These are phyloP conservation scores for Cantharis rufa DNA, from an alignment of 2,888 invertebrate species.

Conservation along the genomic window DNA sequence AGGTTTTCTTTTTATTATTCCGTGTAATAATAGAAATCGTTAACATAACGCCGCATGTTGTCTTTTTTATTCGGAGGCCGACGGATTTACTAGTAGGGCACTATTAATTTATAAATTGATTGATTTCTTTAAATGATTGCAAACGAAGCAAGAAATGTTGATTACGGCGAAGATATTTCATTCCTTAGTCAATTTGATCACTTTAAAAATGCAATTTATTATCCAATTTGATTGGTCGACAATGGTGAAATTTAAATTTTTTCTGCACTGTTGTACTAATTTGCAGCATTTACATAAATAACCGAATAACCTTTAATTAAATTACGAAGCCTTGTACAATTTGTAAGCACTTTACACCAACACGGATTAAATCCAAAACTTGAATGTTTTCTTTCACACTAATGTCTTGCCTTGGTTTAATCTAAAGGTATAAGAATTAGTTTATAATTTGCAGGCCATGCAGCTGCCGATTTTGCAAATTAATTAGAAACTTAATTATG, in stretches of 20 bases:
- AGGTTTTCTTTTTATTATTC: conserved; percentile 2
- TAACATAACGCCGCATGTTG: conserved; percentile 10
- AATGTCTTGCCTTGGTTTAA: not conserved
- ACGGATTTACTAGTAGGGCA: conserved; percentile 2
- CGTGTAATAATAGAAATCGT: conserved; percentile 8
- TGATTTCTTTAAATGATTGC: not conserved
- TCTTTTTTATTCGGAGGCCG: conserved; percentile 5
- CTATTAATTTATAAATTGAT: conserved; percentile 5
- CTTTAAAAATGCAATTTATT: not conserved
- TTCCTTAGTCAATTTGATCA: not conserved
- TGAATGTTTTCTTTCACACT: not conserved
- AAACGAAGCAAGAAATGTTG: not conserved
- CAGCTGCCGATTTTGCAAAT: not conserved
- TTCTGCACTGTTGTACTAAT: not conserved
- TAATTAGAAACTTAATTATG: not conserved
- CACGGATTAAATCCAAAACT: not conserved
- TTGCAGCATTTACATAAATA: not conserved
- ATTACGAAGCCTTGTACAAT: not conserved
- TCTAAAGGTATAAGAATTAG: not conserved
- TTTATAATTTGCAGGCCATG: not conserved
- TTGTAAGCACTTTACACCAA: not conserved
- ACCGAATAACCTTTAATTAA: not conserved
- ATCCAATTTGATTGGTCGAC: not conserved
- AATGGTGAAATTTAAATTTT: not conserved
- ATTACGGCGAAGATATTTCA: not conserved